Base-by-base conservation (phyloP, 2,113 vertebrate genomes). In the Phaethon lepturus region DNA sequence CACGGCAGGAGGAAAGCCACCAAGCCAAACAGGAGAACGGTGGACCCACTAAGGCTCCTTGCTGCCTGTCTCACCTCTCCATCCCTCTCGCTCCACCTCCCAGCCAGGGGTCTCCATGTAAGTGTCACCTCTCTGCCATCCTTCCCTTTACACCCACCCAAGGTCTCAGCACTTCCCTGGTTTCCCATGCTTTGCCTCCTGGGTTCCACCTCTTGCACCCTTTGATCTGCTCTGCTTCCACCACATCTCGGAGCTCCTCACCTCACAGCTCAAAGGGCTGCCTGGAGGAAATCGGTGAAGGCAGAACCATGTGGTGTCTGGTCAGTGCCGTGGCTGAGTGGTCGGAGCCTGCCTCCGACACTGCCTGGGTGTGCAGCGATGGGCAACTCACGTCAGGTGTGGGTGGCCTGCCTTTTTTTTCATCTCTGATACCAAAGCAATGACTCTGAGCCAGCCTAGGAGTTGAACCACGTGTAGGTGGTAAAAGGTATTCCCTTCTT, bases 251-350 rank as follows among this genome's bases (percentile, higher is more conserved):
- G n/a, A 67, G 33, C 47, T 62, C 35, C 45, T 80, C 47, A 45
- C 16, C 44, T 42, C 16, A 0, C 55, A 77, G 59, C 73, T 56
- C 35, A 23, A 11, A 75, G 52, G 47, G 52, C 66, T 86, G 55
- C n/a, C 40, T 75, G 80, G 31, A 68, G 63, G 67, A 59, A 63
- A 47, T 7, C 5, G 2, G n/a, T 33, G 63, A 63, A 28, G 53
- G 59, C 67, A 76, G 76, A 89, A 9, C 38, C 68, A 35, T 0
- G 0, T 33, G 44, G 35, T 60, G 66, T 25, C 40, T 59, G 28
- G 11, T 14, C 2, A 0, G 63, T 47, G 63, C 31, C 1, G 0
- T 9, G 15, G 58, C 66, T 68, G 55, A 69, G 66, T 2, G 1
- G 26, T 35, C 16, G 9, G 59, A 74, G 59, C 56, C 26, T 76